Evolutionary conservation across 2,113 vertebrate species (phyloP), one percentile per base, ranked within the genome.

Genomic region (Patagioenas fasciata): DNA sequence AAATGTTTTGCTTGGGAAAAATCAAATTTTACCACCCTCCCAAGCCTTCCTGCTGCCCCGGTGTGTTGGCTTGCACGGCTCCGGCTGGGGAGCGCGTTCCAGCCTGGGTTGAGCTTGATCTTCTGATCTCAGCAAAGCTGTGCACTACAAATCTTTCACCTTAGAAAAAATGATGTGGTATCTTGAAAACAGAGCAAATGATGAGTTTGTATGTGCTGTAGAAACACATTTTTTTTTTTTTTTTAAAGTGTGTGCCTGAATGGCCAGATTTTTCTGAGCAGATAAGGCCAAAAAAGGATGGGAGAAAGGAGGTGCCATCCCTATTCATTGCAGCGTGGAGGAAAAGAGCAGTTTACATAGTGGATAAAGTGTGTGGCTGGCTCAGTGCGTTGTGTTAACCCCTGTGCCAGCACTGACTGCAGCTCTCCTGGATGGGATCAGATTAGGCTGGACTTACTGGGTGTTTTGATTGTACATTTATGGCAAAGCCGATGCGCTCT

Each of bases 1-100:
- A 73, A 92, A 73, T 88, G 70, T 95, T 96, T 88, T 85, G 26
- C 83, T 95, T 91, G 90, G 83, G 77, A 86, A 88, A 92, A 94
- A 65, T 32, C 15, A 78, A 38, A 88, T 95, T 94, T 91, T 92
- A 15, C 38, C 90, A 53, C 56, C 34, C 62, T 95, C 70, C 84
- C 83, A 91, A 88, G 88, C 28, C 60, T 91, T 88, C 84, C 65
- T 82, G 54, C 57, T 91, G 73, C 24, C 88, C 66, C 85, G 74
- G 40, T 11, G 11, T 67, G 86, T 23, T 85, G 91, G 78, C 66
- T 82, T 47, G 34, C 77, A 31, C 1, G 38, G 90, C 85, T 74
- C 75, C 80, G n/a, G 91, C 70, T 58, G 77, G 36, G 28, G 80
- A 91, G 50, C 21, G 91, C 65, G 12, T 38, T 61, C 88, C 82